Evolutionary conservation across 1,140 invertebrate species (phyloP), one percentile per base, ranked within the genome.

Genomic region (Aphelenchoides avenae): DNA sequence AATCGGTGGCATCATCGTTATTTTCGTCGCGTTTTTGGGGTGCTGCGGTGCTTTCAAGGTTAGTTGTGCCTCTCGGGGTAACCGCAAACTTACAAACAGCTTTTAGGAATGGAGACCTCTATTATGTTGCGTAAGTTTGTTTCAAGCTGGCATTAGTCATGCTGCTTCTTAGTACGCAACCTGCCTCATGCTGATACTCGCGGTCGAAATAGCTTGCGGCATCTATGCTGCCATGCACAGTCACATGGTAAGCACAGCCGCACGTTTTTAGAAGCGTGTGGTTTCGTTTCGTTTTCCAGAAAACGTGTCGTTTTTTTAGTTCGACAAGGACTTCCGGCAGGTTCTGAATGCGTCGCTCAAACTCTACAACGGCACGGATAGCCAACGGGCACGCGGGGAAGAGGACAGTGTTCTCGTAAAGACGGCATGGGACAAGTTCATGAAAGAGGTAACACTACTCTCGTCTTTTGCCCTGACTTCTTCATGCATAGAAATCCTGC

Each of bases 11-110:
- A 22, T 75, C 3, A 53, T 65, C 27, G 73, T 75, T 15, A 70
- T 75, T 42, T 27, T 71, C 22, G 71, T 75, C 9, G 64, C 73
- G 22, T 75, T 73, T 33, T 33, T 75, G 20, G 73, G 73, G 11
- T 75, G 73, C 60, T 77, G 74, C 53, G 73, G 73, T 3, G 73
- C 73, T 11, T 71, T 72, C 1, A 75, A 75, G 47, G 73, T n/a
- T n/a, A n/a, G n/a, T n/a, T n/a, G n/a, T n/a, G n/a, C n/a, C n/a
- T n/a, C n/a, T n/a, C n/a, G n/a, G n/a, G n/a, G 69, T 71, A 51
- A 62, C 47, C 58, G 39, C 1, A 18, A 15, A 50, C 48, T 20
- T 49, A 62, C 26, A 52, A 5, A 22, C 9, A 55, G 15, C 18
- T 33, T n/a, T 7, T 5, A 51, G 5, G 22, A 20, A 41, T 30